These are phyloP conservation scores for Salpingus planirostris DNA, from an alignment of 2,888 invertebrate genomes.

Conservation along the genomic window DNA sequence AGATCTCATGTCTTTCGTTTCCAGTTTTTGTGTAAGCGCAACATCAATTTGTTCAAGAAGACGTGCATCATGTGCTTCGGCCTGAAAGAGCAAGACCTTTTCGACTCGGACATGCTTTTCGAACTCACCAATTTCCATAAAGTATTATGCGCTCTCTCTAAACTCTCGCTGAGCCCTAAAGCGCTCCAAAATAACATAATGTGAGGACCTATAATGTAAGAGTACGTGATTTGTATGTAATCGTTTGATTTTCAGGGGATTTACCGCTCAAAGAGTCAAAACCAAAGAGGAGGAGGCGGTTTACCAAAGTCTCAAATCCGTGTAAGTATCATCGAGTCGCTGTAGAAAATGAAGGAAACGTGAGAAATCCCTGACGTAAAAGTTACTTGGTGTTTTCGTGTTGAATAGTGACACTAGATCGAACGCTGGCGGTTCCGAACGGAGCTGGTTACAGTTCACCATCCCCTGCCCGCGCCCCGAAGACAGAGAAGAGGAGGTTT, in stretches of 20 bases:
- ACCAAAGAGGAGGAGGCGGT: slow-evolving; percentile 76
- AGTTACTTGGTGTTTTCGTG: neutral
- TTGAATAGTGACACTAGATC: slow-evolving; percentile 13
- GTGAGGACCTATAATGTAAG: slow-evolving; percentile 57
- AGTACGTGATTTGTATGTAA: too few species aligned
- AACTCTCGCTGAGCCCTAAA: slow-evolving; percentile 73
- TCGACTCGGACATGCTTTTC: slow-evolving; percentile 92
- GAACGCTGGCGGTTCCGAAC: slow-evolving; percentile 34
- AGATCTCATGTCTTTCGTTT: slow-evolving; percentile 3
- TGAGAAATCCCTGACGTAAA: neutral
- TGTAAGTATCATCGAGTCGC: slow-evolving; percentile 68
- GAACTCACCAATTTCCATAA: slow-evolving; percentile 92
- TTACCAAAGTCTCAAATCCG: slow-evolving; percentile 72
- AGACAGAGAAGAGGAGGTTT: slow-evolving; percentile 71
- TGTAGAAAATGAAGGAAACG: too few species aligned
- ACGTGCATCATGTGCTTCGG: slow-evolving; percentile 80
- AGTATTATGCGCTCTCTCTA: slow-evolving; percentile 84
- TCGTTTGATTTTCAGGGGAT: slow-evolving; percentile 65
- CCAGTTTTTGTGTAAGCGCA: slow-evolving; percentile 92
- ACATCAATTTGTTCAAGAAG: slow-evolving; percentile 86
- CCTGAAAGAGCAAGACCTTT: slow-evolving; percentile 76
- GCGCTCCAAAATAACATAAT: slow-evolving; percentile 57
- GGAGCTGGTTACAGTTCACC: slow-evolving; percentile 59
- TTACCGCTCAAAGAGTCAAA: slow-evolving; percentile 57
- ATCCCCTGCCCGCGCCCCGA: slow-evolving; percentile 52